Percentiles rank a stretch among this genome's conserved stretches.
phyloP scores from a whole-genome alignment of 92 coral and sea anemone species.

The Palythoa caribaeorum region DNA sequence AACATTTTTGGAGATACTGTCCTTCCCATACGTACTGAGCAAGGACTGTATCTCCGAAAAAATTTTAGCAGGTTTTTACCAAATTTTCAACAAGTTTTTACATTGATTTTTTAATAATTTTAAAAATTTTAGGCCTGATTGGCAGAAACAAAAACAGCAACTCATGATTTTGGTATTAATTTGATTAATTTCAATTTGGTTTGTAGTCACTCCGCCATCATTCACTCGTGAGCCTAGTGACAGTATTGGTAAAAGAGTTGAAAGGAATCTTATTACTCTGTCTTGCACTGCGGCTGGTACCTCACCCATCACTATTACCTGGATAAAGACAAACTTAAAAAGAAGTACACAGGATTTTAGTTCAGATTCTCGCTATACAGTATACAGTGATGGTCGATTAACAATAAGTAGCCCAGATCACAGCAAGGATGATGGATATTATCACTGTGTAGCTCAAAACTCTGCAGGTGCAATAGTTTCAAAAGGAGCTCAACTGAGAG shows the following conservation, averaged over 20 bases:
- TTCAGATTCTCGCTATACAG: constrained; percentile 51
- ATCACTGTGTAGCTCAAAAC: constrained; percentile 85
- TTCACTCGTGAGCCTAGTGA: constrained; percentile 58
- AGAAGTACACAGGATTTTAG: constrained; percentile 65
- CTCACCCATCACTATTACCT: constrained; percentile 56
- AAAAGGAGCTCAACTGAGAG: constrained; percentile 63
- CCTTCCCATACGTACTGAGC: too few relatives aligned
- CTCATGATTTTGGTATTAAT: background rate
- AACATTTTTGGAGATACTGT: too few relatives aligned
- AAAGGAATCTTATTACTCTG: constrained; percentile 64
- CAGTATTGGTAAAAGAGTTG: constrained; percentile 56
- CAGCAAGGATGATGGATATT: constrained; percentile 86
- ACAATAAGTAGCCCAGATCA: constrained; percentile 72
- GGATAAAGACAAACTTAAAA: constrained; percentile 71
- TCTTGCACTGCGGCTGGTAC: constrained; percentile 72
- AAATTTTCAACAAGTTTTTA: too few relatives aligned
- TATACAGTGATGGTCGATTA: constrained; percentile 74
- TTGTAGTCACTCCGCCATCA: constrained; percentile 76
- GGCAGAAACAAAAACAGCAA: background rate
- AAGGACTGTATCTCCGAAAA: too few relatives aligned
- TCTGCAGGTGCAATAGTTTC: constrained; percentile 76
- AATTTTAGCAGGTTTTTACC: too few relatives aligned
- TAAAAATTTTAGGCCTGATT: too few relatives aligned
- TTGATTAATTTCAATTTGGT: background rate
- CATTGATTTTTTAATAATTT: too few relatives aligned